Conservation (phyloP, 1,140 invertebrate species). For the Steinernema feltiae region DNA sequence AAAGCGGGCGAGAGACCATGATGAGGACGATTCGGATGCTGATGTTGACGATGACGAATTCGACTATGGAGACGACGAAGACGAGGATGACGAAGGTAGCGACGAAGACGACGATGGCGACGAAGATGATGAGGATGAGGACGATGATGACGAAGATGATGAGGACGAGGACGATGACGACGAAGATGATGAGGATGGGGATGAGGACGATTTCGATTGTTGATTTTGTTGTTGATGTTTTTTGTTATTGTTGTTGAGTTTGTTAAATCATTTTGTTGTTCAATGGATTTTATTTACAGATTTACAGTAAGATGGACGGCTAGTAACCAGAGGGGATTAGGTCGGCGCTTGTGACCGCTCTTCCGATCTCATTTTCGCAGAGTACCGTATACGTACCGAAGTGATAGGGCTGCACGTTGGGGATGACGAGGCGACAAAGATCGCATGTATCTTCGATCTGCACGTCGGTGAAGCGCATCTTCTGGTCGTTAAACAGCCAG, state of each 20-base stretch:
- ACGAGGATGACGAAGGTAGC: neutral
- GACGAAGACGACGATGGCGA: neutral
- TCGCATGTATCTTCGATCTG: constrained; percentile 53
- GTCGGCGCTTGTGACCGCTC: constrained; percentile 49
- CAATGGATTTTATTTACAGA: neutral
- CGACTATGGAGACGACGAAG: neutral
- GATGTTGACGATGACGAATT: neutral
- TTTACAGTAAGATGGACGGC: neutral
- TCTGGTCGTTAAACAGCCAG: constrained; percentile 58
- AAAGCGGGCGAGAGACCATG: neutral
- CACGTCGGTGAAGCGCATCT: constrained; percentile 52
- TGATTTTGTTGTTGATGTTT: constrained; percentile 2
- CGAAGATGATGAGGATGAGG: constrained; percentile 37
- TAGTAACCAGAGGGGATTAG: constrained; percentile 39
- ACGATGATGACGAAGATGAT: constrained; percentile 42
- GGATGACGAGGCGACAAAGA: constrained; percentile 50
- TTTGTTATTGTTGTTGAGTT: constrained; percentile 1
- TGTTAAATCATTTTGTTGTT: neutral
- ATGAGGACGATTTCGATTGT: neutral
- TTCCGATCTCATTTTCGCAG: constrained; percentile 56
- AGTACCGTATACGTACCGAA: constrained; percentile 50
- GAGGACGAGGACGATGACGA: constrained; percentile 21
- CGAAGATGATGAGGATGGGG: constrained; percentile 1
- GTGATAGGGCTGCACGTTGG: constrained; percentile 46
- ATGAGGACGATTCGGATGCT: neutral